Conservation (phyloP, 2,113 vertebrate species). For the Dicrurus megarhynchus region DNA sequence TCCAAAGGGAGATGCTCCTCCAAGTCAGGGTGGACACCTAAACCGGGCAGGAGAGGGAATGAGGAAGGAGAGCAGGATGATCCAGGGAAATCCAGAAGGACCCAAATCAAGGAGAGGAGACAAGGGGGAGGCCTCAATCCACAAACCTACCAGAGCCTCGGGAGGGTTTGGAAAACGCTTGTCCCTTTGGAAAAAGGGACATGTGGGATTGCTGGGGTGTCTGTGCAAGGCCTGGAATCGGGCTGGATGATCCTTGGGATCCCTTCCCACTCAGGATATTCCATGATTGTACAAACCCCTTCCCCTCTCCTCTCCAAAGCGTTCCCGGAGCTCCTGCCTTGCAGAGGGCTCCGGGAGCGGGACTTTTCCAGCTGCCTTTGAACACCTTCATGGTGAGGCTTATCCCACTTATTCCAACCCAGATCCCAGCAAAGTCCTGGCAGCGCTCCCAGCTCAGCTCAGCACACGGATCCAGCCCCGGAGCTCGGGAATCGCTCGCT, state of each 20-base stretch:
- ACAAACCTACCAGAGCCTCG: not conserved
- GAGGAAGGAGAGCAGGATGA: not conserved
- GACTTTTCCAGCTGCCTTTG: not conserved
- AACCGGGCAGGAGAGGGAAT: not conserved
- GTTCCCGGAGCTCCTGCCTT: not conserved
- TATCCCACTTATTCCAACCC: not conserved
- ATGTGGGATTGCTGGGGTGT: not conserved
- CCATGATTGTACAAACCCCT: not conserved
- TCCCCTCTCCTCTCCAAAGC: not conserved
- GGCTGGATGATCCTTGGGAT: not conserved
- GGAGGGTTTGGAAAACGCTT: rapidly evolving
- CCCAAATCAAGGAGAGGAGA: not conserved
- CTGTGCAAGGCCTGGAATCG: not conserved
- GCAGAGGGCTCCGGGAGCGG: not conserved
- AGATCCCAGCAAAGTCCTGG: not conserved
- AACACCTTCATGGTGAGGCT: rapidly evolving
- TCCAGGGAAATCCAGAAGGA: not conserved
- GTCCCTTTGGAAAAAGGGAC: too few relatives aligned
- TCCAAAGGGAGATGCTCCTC: not conserved
- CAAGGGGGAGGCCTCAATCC: not conserved
- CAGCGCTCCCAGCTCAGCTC: not conserved
- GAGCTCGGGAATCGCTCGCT: rapidly evolving
- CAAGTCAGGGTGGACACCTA: too few relatives aligned
- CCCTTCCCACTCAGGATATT: not conserved
- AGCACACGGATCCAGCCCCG: not conserved